These are phyloP conservation scores for Mungos mungo DNA, from an alignment of 2,113 vertebrate species.

Conservation along the genomic window DNA sequence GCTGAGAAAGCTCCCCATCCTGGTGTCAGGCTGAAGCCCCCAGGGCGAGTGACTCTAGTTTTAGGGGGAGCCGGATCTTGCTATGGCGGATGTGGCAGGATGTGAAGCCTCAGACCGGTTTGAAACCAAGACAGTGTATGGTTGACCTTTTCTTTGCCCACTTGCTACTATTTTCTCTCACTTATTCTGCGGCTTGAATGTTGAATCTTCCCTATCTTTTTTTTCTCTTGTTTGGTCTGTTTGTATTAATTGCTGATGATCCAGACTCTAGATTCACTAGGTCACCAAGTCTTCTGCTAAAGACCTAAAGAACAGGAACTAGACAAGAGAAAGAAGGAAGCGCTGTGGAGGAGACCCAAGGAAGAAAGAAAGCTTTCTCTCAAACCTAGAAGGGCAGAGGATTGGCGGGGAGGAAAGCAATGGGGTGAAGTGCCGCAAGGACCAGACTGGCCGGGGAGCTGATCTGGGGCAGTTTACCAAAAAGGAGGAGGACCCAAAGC, in stretches of 20 bases:
- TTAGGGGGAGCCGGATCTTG: neutral
- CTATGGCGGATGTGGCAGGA: rapidly evolving
- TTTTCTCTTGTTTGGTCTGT: neutral
- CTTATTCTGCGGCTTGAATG: neutral
- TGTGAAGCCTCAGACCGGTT: neutral
- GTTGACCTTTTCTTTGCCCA: neutral
- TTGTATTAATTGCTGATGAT: neutral
- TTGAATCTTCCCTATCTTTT: neutral
- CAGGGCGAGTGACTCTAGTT: neutral
- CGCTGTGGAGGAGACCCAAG: neutral
- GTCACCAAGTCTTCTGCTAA: neutral
- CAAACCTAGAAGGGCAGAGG: neutral
- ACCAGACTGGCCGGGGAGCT: neutral
- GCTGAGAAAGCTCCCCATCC: neutral
- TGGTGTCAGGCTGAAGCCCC: neutral
- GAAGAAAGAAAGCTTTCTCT: neutral
- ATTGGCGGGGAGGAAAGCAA: neutral
- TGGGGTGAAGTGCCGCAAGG: neutral
- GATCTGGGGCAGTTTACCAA: neutral
- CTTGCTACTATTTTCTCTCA: neutral
- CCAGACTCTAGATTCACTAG: neutral
- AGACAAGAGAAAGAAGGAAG: neutral
- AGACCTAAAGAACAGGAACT: neutral
- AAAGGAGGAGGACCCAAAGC: neutral
- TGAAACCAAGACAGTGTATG: neutral